Evolutionary conservation across 2,113 vertebrate genomes (phyloP).

Genomic region (Anolis sagrei): DNA sequence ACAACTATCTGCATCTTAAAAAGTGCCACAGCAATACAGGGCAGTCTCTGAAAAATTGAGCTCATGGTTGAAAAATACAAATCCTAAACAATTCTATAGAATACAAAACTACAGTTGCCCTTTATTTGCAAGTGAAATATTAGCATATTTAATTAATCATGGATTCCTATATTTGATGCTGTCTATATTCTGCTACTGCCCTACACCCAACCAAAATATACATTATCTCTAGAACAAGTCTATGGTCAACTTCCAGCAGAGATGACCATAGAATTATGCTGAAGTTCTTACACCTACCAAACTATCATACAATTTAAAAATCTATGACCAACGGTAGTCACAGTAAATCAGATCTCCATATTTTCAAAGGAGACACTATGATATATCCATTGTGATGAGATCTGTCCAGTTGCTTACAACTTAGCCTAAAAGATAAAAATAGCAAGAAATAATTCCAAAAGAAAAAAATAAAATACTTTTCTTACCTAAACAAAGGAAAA

Average conservation of each 20-base stretch:
- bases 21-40: background rate
- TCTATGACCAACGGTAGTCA: background rate
- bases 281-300: no score
- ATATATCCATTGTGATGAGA: no score
- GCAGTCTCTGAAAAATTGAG: background rate
- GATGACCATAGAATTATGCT: no score
- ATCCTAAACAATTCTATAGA: background rate
- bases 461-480: slow-evolving; percentile 19
- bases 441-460: slow-evolving; percentile 5
- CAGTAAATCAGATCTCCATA: background rate
- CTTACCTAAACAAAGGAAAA: background rate
- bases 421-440: background rate
- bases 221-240: no score
- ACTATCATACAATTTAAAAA: background rate
- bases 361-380: background rate
- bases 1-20: background rate
- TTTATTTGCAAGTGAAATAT: no score
- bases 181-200: no score
- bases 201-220: no score
- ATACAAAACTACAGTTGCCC: no score
- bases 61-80: background rate
- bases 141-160: no score
- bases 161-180: no score
- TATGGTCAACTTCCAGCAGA: no score
- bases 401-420: background rate